Evolutionary conservation across 1,140 invertebrate genomes (phyloP), one percentile per base, ranked within the genome.

Genomic region (Rhyacophila brunnea): DNA sequence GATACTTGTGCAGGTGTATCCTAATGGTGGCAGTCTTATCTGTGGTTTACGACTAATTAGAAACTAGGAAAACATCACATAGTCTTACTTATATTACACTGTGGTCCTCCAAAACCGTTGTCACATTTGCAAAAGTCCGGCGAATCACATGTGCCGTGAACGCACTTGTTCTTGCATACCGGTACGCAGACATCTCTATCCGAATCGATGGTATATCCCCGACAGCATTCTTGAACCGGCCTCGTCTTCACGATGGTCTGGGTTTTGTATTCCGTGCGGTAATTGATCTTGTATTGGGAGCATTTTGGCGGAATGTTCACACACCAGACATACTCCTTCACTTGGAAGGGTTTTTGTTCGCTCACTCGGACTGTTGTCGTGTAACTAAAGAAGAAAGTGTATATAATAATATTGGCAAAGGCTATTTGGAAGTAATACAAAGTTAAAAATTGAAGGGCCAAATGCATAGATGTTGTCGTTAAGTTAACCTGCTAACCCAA

Each of bases 51-150:
- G n/a, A n/a, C n/a, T n/a, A n/a, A n/a, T n/a, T n/a, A n/a, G n/a
- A n/a, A n/a, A n/a, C n/a, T n/a, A n/a, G n/a, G n/a, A n/a, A n/a
- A n/a, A n/a, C n/a, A n/a, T n/a, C n/a, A n/a, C n/a, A n/a, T n/a
- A n/a, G 23, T 86, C 90, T 87, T 80, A 96, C 93, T 89, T 71
- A 91, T 86, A 77, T 91, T 87, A 75, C 95, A 97, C 28, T 83
- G 81, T 6, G 89, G 88, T 28, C 94, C 94, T 35, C 93, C 93
- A 70, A 88, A 96, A 42, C 92, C 93, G 38, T 85, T 83, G 55
- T 88, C 85, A 69, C 94, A 96, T 71, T 92, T 85, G 71, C 94
- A 96, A 54, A 83, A 83, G 66, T 96, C 87, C 0, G 94, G 93
- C 14, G 85, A 89, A 19, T 90, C 73, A 70, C 94, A 97, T 36